A percentile compares a stretch with the other conserved stretches of the same genome.
These are phyloP conservation scores for Thunnus maccoyii DNA, from an alignment of 2,113 vertebrate species.

Conservation along the genomic window DNA sequence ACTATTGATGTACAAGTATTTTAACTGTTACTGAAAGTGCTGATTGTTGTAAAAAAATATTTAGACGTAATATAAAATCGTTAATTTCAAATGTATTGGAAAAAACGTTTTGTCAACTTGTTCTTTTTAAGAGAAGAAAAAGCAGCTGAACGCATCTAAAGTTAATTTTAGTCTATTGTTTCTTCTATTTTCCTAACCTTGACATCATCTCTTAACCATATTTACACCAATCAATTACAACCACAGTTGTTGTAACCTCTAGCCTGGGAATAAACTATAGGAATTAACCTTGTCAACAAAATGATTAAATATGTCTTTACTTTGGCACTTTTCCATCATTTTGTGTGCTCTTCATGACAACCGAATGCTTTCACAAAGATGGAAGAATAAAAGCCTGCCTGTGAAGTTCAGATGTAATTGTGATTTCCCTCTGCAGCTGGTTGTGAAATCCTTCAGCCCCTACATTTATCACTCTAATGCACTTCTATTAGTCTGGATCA, in stretches of 20 bases:
- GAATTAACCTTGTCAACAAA: conserved; percentile 14
- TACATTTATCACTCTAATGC: neutral
- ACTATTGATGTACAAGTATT: neutral
- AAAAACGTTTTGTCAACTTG: neutral
- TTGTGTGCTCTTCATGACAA: neutral
- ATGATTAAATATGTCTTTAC: neutral
- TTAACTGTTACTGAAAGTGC: neutral
- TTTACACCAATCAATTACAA: conserved; percentile 12
- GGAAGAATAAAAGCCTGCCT: neutral
- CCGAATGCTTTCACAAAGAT: too few relatives aligned
- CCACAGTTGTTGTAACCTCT: neutral
- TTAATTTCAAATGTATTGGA: neutral
- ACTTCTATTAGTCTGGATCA: neutral
- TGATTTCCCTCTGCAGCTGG: neutral
- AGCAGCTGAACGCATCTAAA: neutral
- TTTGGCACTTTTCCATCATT: neutral
- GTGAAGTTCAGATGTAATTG: neutral
- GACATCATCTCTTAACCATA: conserved; percentile 1
- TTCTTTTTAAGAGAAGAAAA: too few relatives aligned
- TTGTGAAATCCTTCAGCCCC: conserved; percentile 4
- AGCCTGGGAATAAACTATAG: neutral
- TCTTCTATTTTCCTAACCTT: neutral
- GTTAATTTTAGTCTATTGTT: conserved; percentile 5
- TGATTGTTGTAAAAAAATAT: too few relatives aligned
- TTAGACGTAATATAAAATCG: neutral